Conservation (phyloP, 2,797 vertebrate genomes). For the Tinamus major region DNA sequence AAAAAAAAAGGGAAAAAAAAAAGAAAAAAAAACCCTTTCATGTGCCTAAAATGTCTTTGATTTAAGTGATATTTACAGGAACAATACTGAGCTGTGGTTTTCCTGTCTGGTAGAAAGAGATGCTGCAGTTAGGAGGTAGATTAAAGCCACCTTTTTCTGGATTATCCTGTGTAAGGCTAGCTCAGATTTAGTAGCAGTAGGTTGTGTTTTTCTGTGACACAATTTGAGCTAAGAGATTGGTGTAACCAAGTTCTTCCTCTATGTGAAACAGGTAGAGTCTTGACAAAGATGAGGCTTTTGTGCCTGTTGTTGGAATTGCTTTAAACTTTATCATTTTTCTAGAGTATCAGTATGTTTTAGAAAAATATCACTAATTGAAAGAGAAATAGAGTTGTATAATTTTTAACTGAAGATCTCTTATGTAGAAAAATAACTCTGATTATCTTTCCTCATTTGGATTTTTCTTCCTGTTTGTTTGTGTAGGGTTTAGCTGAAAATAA, state of each 20-base stretch:
- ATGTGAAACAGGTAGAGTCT: neutral
- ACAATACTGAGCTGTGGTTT: neutral
- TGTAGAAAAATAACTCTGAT: neutral
- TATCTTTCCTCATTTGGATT: neutral
- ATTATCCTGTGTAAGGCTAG: neutral
- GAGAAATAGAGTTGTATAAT: accelerated
- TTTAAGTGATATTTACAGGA: neutral
- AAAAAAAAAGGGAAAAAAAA: too few relatives aligned
- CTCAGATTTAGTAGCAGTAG: neutral
- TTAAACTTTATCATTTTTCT: neutral
- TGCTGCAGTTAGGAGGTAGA: neutral
- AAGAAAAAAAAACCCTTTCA: neutral
- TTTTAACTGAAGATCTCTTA: neutral
- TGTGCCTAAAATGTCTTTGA: neutral
- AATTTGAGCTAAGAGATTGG: neutral
- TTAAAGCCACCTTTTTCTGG: neutral
- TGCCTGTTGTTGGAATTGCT: neutral
- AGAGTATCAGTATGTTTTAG: neutral
- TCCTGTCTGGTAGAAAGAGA: neutral
- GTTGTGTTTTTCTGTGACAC: neutral
- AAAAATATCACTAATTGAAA: neutral
- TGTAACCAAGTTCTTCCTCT: neutral
- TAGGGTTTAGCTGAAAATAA: conserved; percentile 99
- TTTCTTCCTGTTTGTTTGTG: neutral
- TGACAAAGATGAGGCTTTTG: neutral